Base-by-base conservation (phyloP, 2,113 vertebrate genomes). In the Opisthocomus hoazin region DNA sequence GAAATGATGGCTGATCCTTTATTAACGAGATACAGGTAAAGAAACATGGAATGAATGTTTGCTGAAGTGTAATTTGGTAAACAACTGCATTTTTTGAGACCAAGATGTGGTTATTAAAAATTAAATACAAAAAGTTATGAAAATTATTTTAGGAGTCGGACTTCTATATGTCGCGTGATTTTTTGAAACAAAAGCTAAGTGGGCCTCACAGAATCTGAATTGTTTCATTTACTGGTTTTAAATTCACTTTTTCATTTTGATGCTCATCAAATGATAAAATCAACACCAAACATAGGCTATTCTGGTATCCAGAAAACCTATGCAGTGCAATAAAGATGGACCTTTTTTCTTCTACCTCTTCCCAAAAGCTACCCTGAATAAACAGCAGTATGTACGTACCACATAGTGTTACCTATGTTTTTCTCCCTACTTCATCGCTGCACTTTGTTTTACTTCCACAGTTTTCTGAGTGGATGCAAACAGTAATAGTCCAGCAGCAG, bases 1-100 rank as follows among this genome's bases (percentile, higher is more conserved):
- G 99, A 99, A 97, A 99, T 99, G 99, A 99, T 99, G 99, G 97
- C 99, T 20, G 99, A 99, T 95, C 99, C 99, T 32, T 97, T 99
- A 78, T 96, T 99, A 97, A 99, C 99, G 94, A 99, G 98, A 97
- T 99, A 99, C 96, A 99, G 99, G 99, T 99, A 97, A 93, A 77
- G 77, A 65, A 71, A 37, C 14, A 39, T 48, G 29, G 11, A 45
- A 29, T 68, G 36, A 83, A 14, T 45, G 3, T 24, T 86, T 78
- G 37, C 73, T 78, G 43, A 51, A 86, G 14, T 37, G 21, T n/a
- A 29, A 3, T 30, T 81, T 78, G 39, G 11, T 63, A 58, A 88
- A 81, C 27, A 60, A 0, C 4, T 63, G 12, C 18, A 12, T 14
- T 76, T 57, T 73, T 66, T 56, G 26, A 32, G 24, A 30, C 9